Evolutionary conservation across 2,113 vertebrate genomes (phyloP), one percentile per base, ranked within the genome.

Genomic region (Panthera leo): DNA sequence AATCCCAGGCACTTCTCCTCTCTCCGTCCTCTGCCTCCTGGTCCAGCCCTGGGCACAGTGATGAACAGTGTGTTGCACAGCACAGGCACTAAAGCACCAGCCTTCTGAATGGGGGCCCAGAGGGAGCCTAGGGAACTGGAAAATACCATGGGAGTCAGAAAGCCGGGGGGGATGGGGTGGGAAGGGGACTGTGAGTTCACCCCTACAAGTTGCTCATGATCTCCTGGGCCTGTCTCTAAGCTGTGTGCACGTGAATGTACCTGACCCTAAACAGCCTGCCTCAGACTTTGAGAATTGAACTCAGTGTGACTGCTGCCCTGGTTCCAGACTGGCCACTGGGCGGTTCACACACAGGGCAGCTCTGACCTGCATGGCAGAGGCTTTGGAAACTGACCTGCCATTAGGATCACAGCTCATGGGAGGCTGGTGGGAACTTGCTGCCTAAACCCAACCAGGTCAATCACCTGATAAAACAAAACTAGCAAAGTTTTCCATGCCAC

Each of bases 191-290:
- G 15, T 68, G 67, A 7, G 67, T 68, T 68, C 31, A 68, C 7
- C 18, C 4, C 45, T 53, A 48, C 36, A 11, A 79, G 71, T 4
- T 14, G 19, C 14, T 34, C 19, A 23, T 10, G 42, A 42, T 29
- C 36, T 67, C 31, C 18, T 85, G 21, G 42, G 53, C 53, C 27
- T 42, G 16, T n/a, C 53, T 8, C 8, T 18, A 31, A 70, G 31
- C 13, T 45, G 63, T 4, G 1, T 3, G 18, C 83, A 9, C 42
- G 0, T 5, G 27, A 0, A 3, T 0, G n/a, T 16, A 34, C 8
- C 21, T 29, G 19, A 61, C 67, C 75, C 42, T 0, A 2, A 16
- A 65, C 1, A 31, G 80, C 36, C 5, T 4, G 10, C 51, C 48
- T 53, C 36, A 36, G 36, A 70, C 65, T 36, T 12, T 67, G 39